Base-by-base conservation (phyloP, 2,888 invertebrate species). In the Drosophila multiciliata region DNA sequence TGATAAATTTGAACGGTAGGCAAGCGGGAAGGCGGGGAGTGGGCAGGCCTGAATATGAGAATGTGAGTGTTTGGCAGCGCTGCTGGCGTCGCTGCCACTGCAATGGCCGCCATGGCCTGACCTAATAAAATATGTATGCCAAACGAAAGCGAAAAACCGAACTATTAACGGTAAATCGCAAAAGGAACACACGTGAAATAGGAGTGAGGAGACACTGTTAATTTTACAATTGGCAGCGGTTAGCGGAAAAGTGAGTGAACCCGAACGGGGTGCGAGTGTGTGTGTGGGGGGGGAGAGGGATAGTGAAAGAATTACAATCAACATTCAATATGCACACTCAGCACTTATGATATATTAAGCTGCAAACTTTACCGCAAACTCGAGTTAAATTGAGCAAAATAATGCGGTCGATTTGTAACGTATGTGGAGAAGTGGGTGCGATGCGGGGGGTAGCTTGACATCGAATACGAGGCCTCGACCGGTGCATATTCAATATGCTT, bases 391-490 rank as follows among this genome's bases (percentile, higher is more conserved):
- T 88, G 87, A 89, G 90, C 90, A 82, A 84, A 88, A 89, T 89
- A 89, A 86, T 89, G 89, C 87, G 90, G 90, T 90, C 90, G 90
- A 88, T 89, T 90, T 89, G 81, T 88, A 88, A 83, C 73, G 75
- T 71, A 61, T 62, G 45, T 23, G 8, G 8, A 8, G 4, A 45
- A 45, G 23, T 29, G 38, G 12, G 26, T 26, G 9, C 26, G n/a
- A 52, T 53, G 52, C n/a, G 42, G 33, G 49, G n/a, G 42, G 23
- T 17, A 40, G 45, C 55, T 59, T 42, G 66, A 23, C 23, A 45
- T 23, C 45, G 57, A 15, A 29, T 40, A 73, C n/a, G 65, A 38
- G 69, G 48, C 38, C 71, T 70, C 62, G 62, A 55, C 60, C 62
- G 45, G 53, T 59, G 68, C 74, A 75, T 53, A 61, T 69, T 75